Evolutionary conservation across 1,140 invertebrate genomes (phyloP), one percentile per base, ranked within the genome.

Genomic region (Acromyrmex charruanus): DNA sequence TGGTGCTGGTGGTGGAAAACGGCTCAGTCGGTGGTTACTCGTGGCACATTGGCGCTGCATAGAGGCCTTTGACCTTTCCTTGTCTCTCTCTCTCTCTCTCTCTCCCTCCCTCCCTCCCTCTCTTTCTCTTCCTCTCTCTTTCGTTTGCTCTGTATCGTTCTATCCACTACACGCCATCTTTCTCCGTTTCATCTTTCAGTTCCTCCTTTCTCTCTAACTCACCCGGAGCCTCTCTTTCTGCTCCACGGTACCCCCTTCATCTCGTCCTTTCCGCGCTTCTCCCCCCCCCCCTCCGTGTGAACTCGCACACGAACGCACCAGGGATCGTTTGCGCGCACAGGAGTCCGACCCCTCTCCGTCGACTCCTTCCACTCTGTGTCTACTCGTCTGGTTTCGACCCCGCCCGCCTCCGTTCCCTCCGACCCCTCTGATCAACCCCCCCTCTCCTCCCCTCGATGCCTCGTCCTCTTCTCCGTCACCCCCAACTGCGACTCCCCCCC

Each of bases 51-150:
- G 93, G 91, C 89, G 89, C 89, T 91, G 91, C 90, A 89, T 93
- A 89, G 88, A 95, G 94, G 95, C 94, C 94, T 95, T 95, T 95
- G 95, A 95, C 95, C 95, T 95, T 94, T 91, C 66, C 87, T 80
- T 66, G 59, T 55, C 71, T 86, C 63, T 69, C 80, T 89, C 89
- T 88, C 72, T 90, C 71, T 86, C 63, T 69, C 77, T 89, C 89
- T 87, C 63, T 80, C 58, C 12, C 68, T 74, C 89, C 89, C 75
- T 90, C 85, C 49, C 66, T 82, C 63, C 61, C 80, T 88, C 89
- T 88, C 72, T 90, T 66, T 86, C 59, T 66, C 77, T 89, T 89
- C 88, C 63, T 80, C 58, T n/a, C 68, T 74, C 89, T 90, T 77
- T 90, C 85, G 35, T 85, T 74, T 58, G 79, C 59, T 58, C 88